Evolutionary conservation across 2,888 invertebrate genomes (phyloP), one percentile per base, ranked within the genome.

Genomic region (Epistrophe eligans): DNA sequence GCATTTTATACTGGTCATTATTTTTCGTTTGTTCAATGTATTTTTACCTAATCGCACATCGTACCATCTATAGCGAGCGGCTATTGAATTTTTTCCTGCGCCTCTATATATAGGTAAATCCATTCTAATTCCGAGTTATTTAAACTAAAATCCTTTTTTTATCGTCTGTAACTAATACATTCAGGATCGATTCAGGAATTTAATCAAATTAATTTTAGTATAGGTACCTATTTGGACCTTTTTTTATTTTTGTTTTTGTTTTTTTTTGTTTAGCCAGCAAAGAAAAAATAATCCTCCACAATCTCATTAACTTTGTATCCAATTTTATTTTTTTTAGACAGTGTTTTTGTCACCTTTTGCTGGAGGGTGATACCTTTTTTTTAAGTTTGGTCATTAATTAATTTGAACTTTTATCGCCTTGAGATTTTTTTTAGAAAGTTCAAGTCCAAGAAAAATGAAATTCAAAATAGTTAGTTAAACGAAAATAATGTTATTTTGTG

Each of bases 121-220:
- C 50, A 28, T 17, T 19, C 24, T 38, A 70, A 52, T 70, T 38
- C 58, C 58, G 40, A 57, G 58, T 50, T 67, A 67, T 77, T 67
- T 38, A 43, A 58, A 38, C 48, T 58, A 38, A 58, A 70, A 67
- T 77, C 67, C 67, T 24, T 67, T 76, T n/a, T 72, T 76, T 66
- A 76, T 76, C 76, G 64, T 57, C 76, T 66, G 62, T 64, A 64
- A 57, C 72, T 79, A 79, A 79, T 64, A 19, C 43, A 35, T 60
- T 52, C 62, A 35, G 43, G 15, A 71, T 79, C 79, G 77, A 52
- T 77, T 28, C n/a, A 9, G 38, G 50, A 52, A 67, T 67, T 67
- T 67, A 52, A 52, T 67, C 35, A 55, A 70, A 70, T 70, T 70
- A 70, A 40, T 70, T 52, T 52, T 52, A 38, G 38, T 38, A n/a